phyloP scores from a whole-genome alignment of 2,113 vertebrate genomes.

The Lonchura striata region DNA sequence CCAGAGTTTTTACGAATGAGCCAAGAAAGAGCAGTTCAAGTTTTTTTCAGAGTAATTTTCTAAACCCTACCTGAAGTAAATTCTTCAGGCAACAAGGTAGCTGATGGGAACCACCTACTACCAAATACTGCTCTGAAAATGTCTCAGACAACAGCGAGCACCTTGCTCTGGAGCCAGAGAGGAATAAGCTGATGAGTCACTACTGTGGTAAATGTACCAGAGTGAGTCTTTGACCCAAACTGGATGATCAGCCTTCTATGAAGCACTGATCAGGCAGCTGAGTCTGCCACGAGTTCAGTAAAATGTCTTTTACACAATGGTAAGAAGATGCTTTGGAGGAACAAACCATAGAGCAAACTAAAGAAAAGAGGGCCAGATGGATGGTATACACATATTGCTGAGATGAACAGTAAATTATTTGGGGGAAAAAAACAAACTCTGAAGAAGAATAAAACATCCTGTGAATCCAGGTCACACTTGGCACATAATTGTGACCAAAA shows the following conservation, averaged over 20 bases:
- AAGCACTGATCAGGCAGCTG: background rate
- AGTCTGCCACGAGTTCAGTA: background rate
- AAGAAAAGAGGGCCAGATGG: background rate
- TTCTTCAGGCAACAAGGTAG: background rate
- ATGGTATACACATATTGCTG: background rate
- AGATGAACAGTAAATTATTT: background rate
- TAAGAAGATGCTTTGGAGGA: background rate
- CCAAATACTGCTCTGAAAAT: background rate
- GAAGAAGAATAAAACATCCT: background rate
- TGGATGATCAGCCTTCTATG: background rate
- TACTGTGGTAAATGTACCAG: background rate
- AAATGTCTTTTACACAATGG: background rate
- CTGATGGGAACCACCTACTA: background rate
- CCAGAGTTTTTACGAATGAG: background rate
- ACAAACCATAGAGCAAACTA: background rate
- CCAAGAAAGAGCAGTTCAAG: background rate
- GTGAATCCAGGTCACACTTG: conserved; percentile 8
- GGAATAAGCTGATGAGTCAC: background rate
- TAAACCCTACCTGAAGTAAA: background rate
- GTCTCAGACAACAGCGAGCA: background rate
- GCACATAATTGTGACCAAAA: conserved; percentile 22
- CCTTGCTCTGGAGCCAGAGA: background rate
- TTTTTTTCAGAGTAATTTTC: background rate
- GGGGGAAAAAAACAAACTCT: background rate
- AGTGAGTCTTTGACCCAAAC: background rate